These are phyloP conservation scores for Caenorhabditis imperialis DNA, from an alignment of 2,888 invertebrate species.

Conservation along the genomic window DNA sequence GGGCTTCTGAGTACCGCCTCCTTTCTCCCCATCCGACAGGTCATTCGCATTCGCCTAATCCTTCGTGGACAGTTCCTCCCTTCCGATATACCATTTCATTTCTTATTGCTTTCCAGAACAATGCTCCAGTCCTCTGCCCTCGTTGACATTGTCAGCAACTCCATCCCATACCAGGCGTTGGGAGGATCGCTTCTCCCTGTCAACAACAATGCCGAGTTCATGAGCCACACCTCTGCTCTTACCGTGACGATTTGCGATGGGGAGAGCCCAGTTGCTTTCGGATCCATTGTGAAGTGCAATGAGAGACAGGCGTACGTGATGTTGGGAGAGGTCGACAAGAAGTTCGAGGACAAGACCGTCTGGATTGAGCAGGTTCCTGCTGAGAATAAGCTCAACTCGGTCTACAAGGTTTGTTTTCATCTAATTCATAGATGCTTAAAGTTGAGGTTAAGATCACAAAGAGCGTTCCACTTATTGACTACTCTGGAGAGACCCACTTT, in stretches of 20 bases:
- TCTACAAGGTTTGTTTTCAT: constrained; percentile 57
- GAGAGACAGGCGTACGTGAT: constrained; percentile 73
- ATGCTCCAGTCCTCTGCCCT: constrained; percentile 51
- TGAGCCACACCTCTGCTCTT: constrained; percentile 58
- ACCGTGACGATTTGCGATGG: constrained; percentile 68
- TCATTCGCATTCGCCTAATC: constrained; percentile 39
- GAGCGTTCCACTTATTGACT: constrained; percentile 42
- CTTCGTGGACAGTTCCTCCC: not conserved
- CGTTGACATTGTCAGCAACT: constrained; percentile 45
- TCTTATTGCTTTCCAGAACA: constrained; percentile 30
- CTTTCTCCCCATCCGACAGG: constrained; percentile 8
- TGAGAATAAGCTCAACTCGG: constrained; percentile 53
- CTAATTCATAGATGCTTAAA: not conserved
- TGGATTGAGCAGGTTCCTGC: constrained; percentile 62
- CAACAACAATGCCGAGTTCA: constrained; percentile 74
- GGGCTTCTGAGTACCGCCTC: constrained; percentile 43
- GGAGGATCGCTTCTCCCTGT: constrained; percentile 69
- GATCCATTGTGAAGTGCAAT: constrained; percentile 67
- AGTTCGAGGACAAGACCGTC: constrained; percentile 66
- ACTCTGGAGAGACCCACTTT: constrained; percentile 56
- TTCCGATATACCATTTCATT: too few species aligned
- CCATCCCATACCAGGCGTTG: constrained; percentile 63
- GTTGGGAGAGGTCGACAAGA: constrained; percentile 66
- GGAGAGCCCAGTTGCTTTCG: constrained; percentile 70
- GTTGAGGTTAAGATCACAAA: constrained; percentile 38